Evolutionary conservation across 92 coral and sea anemone genomes (phyloP), one percentile per base, ranked within the genome.

Genomic region (Blastomussa wellsi): DNA sequence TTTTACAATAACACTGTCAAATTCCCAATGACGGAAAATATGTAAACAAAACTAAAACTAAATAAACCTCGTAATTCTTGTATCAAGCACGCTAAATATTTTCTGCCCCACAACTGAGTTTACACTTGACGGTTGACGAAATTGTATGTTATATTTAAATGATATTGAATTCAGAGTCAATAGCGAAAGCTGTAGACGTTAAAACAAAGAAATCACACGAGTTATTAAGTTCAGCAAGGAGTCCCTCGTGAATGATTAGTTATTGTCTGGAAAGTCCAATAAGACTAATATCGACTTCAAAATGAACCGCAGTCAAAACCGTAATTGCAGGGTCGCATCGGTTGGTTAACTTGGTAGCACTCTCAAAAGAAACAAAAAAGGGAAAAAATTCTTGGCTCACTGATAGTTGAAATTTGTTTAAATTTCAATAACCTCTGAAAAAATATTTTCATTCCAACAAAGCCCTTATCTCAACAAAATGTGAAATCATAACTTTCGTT

Each of bases 161-260:
- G 86, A 82, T 82, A 82, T 82, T 82, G 86, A 53, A 71, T 82
- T 52, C 62, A 33, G 68, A 82, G 36, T 52, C 11, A 49, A 29
- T 37, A 22, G 35, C 51, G 48, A 41, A 80, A 32, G 31, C 64
- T 28, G 52, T 49, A 9, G 33, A 52, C 24, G 41, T 49, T 5
- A 8, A 82, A 71, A 71, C 78, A 82, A 69, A 53, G 70, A 73
- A 66, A 67, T 41, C 69, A 52, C 16, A 28, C 42, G 10, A 20
- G 78, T 70, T 82, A 68, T 70, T 70, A 71, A 68, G 53, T 36
- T 49, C n/a, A 66, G 52, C 74, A 82, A 53, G 13, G 68, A 72
- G 29, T 71, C 77, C 16, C 51, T 82, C 28, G 31, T 16, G 41
- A 35, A 16, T 22, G 33, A 26, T 42, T 53, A 19, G 12, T 38